Base-by-base conservation (phyloP, 2,113 vertebrate species). In the Alaudala cheleensis region DNA sequence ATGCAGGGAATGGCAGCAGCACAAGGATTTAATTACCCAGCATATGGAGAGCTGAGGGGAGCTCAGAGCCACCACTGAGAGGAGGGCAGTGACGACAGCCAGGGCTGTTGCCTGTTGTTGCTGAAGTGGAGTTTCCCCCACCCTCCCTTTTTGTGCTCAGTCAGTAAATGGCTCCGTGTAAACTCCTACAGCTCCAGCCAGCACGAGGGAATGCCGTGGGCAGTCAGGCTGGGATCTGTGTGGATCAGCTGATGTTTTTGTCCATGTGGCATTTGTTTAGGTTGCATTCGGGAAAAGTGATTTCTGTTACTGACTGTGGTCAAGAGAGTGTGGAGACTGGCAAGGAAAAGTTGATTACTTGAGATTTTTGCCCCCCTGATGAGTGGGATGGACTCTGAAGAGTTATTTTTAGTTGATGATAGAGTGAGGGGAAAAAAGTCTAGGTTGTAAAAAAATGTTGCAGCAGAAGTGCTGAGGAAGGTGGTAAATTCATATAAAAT, bases 11-110 rank as follows among this genome's bases (percentile, higher is more conserved):
- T 21, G 1, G 1, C 10, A 2, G 40, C 4, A 0, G 83, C 33
- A 17, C 73, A 12, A 86, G 93, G 94, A 37, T 86, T 93, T 78
- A 19, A 92, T 96, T 93, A 93, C 26, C 49, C 51, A 3, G 72
- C 92, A 92, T 53, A 84, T 84, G 88, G 93, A 86, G 88, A 69
- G 94, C 92, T 61, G 28, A 29, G 86, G 60, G 49, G 2, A 53
- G 74, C 92, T 81, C 76, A 5, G 84, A 95, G 85, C 71, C 88
- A 14, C 87, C 14, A 0, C 85, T 33, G 96, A 11, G 81, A 86
- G 3, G 42, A 60, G 88, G 74, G 67, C 12, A 20, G 85, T 23
- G 92, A 73, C 47, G 20, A 61, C 90, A 90, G 93, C 88, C 85
- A 0, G 0, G 47, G 57, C 94, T 5, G 0, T 44, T 3, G 78